These are phyloP conservation scores for Aspidoscelis tigris DNA, from an alignment of 2,113 vertebrate genomes.

Conservation along the genomic window DNA sequence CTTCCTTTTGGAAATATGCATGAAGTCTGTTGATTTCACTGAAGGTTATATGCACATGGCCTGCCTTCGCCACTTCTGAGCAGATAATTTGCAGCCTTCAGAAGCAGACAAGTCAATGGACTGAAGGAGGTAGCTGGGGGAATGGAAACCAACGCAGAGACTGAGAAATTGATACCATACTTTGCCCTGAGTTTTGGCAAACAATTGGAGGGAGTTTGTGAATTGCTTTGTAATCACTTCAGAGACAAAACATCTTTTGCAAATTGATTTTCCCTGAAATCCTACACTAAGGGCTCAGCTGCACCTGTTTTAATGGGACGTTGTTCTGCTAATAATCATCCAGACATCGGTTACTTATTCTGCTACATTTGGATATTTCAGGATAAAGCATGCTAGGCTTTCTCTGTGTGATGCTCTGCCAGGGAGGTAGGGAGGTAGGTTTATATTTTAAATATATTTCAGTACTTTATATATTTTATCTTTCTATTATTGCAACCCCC, in stretches of 20 bases:
- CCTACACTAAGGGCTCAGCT: not conserved
- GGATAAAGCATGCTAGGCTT: too few relatives aligned
- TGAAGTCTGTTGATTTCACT: conserved; percentile 9
- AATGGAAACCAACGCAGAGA: not conserved
- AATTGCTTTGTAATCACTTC: not conserved
- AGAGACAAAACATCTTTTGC: not conserved
- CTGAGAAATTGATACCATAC: conserved; percentile 1
- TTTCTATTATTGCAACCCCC: too few relatives aligned
- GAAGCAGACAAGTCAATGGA: conserved; percentile 1
- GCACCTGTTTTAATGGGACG: too few relatives aligned
- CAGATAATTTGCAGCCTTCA: not conserved
- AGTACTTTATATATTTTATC: too few relatives aligned
- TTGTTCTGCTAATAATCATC: too few relatives aligned
- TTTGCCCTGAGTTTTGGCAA: not conserved
- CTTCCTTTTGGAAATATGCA: not conserved
- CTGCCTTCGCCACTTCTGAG: conserved; percentile 38
- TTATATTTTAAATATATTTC: too few relatives aligned
- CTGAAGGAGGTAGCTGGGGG: not conserved
- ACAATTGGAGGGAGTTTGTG: not conserved
- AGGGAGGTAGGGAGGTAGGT: too few relatives aligned
- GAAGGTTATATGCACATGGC: conserved; percentile 22
- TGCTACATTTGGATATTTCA: too few relatives aligned
- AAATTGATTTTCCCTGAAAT: not conserved
- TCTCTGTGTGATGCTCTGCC: too few relatives aligned
- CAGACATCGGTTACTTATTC: too few relatives aligned